Evolutionary conservation across 1,140 invertebrate genomes (phyloP).

Genomic region (Drosophila mayri): DNA sequence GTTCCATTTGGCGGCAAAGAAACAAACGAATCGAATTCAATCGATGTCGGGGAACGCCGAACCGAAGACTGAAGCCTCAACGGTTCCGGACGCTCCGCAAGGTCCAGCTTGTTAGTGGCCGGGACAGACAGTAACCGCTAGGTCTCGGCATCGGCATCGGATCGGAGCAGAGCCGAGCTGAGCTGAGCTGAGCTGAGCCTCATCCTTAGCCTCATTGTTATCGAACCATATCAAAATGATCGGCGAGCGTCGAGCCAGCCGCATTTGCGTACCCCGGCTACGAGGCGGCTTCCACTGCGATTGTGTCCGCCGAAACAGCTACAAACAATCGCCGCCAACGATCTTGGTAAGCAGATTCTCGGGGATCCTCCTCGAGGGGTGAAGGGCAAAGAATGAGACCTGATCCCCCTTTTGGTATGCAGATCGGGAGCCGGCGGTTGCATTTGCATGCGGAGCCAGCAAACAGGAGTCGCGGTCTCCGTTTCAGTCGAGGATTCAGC

Average conservation of each 20-base stretch:
- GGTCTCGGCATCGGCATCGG: constrained; percentile 17
- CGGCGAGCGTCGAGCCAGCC: constrained; percentile 63
- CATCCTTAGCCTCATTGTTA: constrained; percentile 69
- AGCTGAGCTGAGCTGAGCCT: background rate
- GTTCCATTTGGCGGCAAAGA: constrained; percentile 60
- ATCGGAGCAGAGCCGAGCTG: background rate
- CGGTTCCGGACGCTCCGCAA: constrained; percentile 56
- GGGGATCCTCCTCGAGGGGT: background rate
- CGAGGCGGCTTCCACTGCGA: constrained; percentile 32
- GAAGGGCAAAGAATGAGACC: constrained; percentile 11
- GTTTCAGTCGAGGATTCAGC: constrained; percentile 26
- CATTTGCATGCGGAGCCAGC: constrained; percentile 64
- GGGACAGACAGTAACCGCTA: constrained; percentile 65
- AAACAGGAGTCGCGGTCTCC: constrained; percentile 38
- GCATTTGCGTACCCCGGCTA: constrained; percentile 75
- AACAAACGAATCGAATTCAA: constrained; percentile 63
- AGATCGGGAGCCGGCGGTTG: constrained; percentile 61
- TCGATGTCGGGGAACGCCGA: constrained; percentile 41
- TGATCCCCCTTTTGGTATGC: constrained; percentile 64
- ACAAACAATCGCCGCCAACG: constrained; percentile 81
- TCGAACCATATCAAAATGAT: constrained; percentile 83
- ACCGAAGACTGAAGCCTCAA: constrained; percentile 25
- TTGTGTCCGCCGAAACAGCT: constrained; percentile 64
- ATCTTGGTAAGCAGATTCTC: constrained; percentile 50
- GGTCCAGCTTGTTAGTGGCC: constrained; percentile 63